phyloP scores from a whole-genome alignment of 2,888 invertebrate genomes.

The Lapara coniferarum region DNA sequence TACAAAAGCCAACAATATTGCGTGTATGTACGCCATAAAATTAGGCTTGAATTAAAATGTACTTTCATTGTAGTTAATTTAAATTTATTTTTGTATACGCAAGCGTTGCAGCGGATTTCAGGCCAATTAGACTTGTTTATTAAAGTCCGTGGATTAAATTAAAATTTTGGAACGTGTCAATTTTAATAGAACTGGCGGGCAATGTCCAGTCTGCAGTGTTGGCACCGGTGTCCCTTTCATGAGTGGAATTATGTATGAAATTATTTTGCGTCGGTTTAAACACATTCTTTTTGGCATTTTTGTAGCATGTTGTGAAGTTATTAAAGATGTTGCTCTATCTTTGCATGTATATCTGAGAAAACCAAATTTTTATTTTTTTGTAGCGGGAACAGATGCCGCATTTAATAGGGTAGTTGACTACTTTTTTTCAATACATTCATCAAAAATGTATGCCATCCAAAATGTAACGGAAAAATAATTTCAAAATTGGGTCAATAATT shows the following conservation, averaged over 20 bases:
- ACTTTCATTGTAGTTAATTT: constrained; percentile 21
- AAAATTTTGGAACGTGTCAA: constrained; percentile 22
- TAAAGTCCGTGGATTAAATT: constrained; percentile 23
- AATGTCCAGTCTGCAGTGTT: constrained; percentile 1
- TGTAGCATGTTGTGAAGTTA: neutral
- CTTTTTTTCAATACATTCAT: too few relatives aligned
- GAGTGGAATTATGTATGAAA: neutral
- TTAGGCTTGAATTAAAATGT: constrained; percentile 21
- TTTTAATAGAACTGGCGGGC: constrained; percentile 20
- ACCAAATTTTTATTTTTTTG: too few relatives aligned
- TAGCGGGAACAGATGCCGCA: too few relatives aligned
- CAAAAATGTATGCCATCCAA: too few relatives aligned
- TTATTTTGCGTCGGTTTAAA: neutral
- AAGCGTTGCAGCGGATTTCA: constrained; percentile 17
- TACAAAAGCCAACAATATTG: constrained; percentile 52
- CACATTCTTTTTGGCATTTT: neutral
- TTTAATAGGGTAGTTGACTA: too few relatives aligned
- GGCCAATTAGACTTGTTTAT: constrained; percentile 23
- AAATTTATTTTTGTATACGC: constrained; percentile 21
- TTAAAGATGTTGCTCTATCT: neutral
- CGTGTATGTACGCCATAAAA: constrained; percentile 31
- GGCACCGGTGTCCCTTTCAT: constrained; percentile 17
- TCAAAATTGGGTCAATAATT: too few relatives aligned
- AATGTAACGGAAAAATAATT: too few relatives aligned
- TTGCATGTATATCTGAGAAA: neutral